Evolutionary conservation across 2,888 invertebrate species (phyloP).

Genomic region (Erebia palarica): DNA sequence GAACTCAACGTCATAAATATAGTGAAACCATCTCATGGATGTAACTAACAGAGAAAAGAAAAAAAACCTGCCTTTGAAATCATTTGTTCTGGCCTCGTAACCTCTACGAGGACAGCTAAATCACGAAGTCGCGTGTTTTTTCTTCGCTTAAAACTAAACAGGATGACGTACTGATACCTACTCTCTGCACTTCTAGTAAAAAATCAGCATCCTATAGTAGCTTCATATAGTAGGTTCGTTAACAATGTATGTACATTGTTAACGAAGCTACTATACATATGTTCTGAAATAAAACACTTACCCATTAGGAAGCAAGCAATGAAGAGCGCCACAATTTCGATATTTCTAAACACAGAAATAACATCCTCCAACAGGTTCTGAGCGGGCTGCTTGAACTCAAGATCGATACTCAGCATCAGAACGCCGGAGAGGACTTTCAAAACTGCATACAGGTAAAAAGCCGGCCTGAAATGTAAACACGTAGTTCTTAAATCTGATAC

Average conservation of each 20-base stretch:
- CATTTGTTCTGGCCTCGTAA: too few relatives aligned
- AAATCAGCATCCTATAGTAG: too few relatives aligned
- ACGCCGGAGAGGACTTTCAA: slow-evolving; percentile 86
- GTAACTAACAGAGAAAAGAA: too few relatives aligned
- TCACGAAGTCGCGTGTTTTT: too few relatives aligned
- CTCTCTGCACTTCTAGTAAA: too few relatives aligned
- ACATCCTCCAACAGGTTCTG: slow-evolving; percentile 87
- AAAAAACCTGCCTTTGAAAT: too few relatives aligned
- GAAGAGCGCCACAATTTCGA: slow-evolving; percentile 88
- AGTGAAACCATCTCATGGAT: too few relatives aligned
- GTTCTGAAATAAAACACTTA: slow-evolving; percentile 54
- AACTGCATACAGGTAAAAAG: slow-evolving; percentile 88
- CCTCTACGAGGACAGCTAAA: too few relatives aligned
- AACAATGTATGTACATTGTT: too few relatives aligned
- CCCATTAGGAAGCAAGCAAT: slow-evolving; percentile 88
- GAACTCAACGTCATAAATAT: too few relatives aligned
- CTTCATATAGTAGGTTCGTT: too few relatives aligned
- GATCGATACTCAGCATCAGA: slow-evolving; percentile 87
- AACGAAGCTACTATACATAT: too few relatives aligned
- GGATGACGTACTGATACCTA: slow-evolving; percentile 73
- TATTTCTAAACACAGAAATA: slow-evolving; percentile 84
- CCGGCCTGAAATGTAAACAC: slow-evolving; percentile 81
- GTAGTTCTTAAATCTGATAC: background rate
- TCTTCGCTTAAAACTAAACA: slow-evolving; percentile 71
- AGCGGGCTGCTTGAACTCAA: slow-evolving; percentile 89